Percentiles rank a stretch among this genome's conserved stretches.
Conservation (phyloP, 1,140 invertebrate species). For the Drosophila baimaii region DNA sequence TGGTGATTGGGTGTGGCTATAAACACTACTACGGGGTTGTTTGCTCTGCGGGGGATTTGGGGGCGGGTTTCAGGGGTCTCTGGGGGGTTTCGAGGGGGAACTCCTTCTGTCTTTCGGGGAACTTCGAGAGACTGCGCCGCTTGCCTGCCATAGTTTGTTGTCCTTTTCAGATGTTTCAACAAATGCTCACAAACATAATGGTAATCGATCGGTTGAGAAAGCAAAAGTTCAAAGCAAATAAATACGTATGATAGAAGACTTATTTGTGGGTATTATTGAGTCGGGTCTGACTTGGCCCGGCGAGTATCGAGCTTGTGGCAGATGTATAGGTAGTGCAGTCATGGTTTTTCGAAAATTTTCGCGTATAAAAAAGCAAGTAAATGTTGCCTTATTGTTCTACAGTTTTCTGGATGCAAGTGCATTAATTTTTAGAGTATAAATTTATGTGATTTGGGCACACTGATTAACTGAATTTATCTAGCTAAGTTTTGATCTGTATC, state of each 20-base stretch:
- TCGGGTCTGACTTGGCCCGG: constrained; percentile 12
- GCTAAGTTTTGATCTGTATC: neutral
- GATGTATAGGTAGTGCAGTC: neutral
- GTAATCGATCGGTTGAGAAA: constrained; percentile 46
- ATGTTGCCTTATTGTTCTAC: constrained; percentile 1
- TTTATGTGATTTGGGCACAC: neutral
- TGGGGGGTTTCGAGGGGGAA: constrained; percentile 2
- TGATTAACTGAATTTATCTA: neutral
- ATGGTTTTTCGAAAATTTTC: constrained; percentile 28
- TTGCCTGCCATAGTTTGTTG: constrained; percentile 79
- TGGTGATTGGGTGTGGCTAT: constrained; percentile 52
- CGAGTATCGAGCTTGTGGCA: constrained; percentile 13
- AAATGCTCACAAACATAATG: constrained; percentile 52
- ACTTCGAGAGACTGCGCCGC: constrained; percentile 38
- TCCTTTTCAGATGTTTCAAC: constrained; percentile 63
- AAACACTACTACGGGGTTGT: constrained; percentile 28
- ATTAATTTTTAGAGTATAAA: neutral
- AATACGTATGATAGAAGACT: constrained; percentile 43
- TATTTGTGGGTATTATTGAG: constrained; percentile 24
- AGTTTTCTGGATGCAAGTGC: constrained; percentile 8
- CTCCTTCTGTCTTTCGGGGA: neutral
- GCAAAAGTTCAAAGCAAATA: constrained; percentile 46
- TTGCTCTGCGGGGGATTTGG: constrained; percentile 14
- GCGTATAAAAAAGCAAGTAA: neutral
- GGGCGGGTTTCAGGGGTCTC: constrained; percentile 20